Conservation (phyloP, 2,797 vertebrate species). For the Sibirionetta formosa region DNA sequence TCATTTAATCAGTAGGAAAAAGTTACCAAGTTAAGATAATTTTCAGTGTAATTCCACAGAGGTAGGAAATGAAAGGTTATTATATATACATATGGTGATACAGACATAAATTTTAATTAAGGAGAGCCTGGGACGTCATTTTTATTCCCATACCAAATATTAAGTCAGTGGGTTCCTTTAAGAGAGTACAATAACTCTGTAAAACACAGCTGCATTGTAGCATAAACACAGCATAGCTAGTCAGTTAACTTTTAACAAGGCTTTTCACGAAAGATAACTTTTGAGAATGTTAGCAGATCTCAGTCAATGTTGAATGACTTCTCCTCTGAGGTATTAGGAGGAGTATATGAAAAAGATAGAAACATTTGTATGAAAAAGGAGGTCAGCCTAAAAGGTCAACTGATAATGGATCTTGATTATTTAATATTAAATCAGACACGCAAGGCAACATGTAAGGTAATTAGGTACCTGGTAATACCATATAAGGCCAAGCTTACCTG, state of each 20-base stretch:
- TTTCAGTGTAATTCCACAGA: not conserved
- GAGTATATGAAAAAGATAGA: not conserved
- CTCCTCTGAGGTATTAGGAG: not conserved
- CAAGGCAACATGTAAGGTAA: not conserved
- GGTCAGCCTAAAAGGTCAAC: not conserved
- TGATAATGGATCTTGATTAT: not conserved
- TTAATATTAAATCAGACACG: not conserved
- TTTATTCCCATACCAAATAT: not conserved
- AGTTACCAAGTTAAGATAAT: not conserved
- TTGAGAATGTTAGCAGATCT: not conserved
- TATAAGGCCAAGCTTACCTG: not conserved
- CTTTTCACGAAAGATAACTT: not conserved
- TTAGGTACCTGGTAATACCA: not conserved
- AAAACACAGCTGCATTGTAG: not conserved
- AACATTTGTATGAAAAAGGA: not conserved
- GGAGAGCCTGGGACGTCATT: not conserved
- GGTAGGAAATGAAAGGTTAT: not conserved
- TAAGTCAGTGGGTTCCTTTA: not conserved
- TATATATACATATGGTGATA: too few species aligned
- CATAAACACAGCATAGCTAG: not conserved
- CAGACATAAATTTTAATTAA: not conserved
- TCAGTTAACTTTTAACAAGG: not conserved
- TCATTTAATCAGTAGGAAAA: not conserved
- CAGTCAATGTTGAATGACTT: not conserved
- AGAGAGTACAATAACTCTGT: not conserved